A percentile compares a stretch with the other conserved stretches of the same genome.
These are phyloP conservation scores for Stictonetta naevosa DNA, from an alignment of 2,113 vertebrate genomes.

Conservation along the genomic window DNA sequence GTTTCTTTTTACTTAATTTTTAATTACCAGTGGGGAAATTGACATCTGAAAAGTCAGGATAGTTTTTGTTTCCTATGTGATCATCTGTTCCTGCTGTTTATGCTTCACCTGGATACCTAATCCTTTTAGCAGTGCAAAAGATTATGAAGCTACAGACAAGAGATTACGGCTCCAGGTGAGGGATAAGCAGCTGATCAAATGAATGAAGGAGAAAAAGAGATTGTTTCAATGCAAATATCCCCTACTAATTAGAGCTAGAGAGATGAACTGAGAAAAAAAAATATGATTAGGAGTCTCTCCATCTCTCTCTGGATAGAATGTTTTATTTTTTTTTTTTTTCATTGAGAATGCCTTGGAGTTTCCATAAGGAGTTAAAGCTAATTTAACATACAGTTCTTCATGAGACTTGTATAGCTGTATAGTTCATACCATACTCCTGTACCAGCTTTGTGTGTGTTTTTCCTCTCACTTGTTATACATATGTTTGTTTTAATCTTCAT, in stretches of 20 bases:
- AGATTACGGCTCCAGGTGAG: slow-evolving; percentile 54
- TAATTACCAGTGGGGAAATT: background rate
- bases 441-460: background rate
- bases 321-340: too few species aligned
- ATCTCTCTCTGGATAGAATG: background rate
- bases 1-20: background rate
- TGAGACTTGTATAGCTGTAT: background rate
- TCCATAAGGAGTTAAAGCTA: background rate
- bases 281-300: background rate
- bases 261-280: background rate
- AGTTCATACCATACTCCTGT: background rate
- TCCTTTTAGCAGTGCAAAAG: slow-evolving; percentile 37
- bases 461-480: background rate
- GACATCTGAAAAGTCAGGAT: background rate
- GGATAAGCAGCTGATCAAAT: slow-evolving; percentile 56
- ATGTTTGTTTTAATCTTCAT: background rate
- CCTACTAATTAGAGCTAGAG: background rate
- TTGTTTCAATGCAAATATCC: slow-evolving; percentile 58
- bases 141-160: slow-evolving; percentile 56
- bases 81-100: slow-evolving; percentile 37
- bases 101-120: slow-evolving; percentile 59
- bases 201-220: slow-evolving; percentile 45
- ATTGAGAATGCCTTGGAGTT: background rate
- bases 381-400: background rate
- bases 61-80: background rate